These are phyloP conservation scores for Montipora cactus DNA, from an alignment of 64 coral and sea anemone species.

Conservation along the genomic window DNA sequence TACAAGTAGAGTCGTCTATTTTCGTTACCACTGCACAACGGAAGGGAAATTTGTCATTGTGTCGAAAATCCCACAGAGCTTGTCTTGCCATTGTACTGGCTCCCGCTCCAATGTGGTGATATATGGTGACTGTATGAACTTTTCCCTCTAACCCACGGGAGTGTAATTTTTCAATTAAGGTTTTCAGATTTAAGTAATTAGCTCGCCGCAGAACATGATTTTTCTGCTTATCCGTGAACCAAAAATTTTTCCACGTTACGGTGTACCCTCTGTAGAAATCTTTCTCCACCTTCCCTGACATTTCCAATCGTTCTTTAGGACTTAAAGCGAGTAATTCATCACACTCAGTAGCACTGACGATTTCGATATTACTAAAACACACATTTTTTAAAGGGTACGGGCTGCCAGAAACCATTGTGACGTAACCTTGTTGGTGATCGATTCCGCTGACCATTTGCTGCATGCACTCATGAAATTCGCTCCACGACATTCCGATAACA, in stretches of 20 bases:
- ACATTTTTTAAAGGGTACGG: conserved; percentile 11
- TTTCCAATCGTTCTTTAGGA: not conserved
- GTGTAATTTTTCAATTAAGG: conserved; percentile 12
- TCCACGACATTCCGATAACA: conserved; percentile 75
- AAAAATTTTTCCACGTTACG: conserved; percentile 66
- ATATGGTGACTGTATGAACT: conserved; percentile 39
- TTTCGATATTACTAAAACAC: conserved; percentile 25
- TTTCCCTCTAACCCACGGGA: conserved; percentile 2
- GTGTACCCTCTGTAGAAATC: conserved; percentile 57
- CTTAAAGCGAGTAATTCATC: conserved; percentile 13
- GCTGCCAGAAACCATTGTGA: conserved; percentile 40
- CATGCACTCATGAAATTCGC: conserved; percentile 57
- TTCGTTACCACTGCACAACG: conserved; percentile 54
- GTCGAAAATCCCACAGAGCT: conserved; percentile 58
- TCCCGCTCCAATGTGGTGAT: conserved; percentile 61
- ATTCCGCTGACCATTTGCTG: conserved; percentile 40
- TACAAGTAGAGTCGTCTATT: conserved; percentile 31
- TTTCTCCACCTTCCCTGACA: conserved; percentile 11
- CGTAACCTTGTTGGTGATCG: conserved; percentile 9
- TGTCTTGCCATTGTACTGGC: conserved; percentile 50
- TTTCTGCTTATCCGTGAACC: conserved; percentile 43
- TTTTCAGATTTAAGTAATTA: not conserved
- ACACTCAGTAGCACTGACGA: conserved; percentile 66
- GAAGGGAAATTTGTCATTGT: not conserved
- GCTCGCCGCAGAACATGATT: conserved; percentile 60